Percentiles rank a stretch among this genome's conserved stretches.
These are phyloP conservation scores for Plagodis dolabraria DNA, from an alignment of 2,888 invertebrate species.

Conservation along the genomic window DNA sequence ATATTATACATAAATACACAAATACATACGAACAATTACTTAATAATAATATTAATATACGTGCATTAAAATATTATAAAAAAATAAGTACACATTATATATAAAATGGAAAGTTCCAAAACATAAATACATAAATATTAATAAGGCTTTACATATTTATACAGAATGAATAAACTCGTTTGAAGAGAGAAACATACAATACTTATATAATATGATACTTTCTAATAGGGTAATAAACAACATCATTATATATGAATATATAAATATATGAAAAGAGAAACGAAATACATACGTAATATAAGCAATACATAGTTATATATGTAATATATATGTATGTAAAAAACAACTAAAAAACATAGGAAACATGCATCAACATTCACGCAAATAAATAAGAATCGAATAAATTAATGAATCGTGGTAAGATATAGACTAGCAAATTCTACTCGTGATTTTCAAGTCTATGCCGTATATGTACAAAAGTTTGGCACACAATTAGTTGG, in stretches of 20 bases:
- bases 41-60: constrained; percentile 32
- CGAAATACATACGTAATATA: no score
- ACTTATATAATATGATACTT: constrained; percentile 34
- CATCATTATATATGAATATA: no score
- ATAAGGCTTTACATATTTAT: constrained; percentile 18
- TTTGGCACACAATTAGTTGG: constrained; percentile 57
- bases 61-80: constrained; percentile 32
- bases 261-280: no score
- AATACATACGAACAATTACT: constrained; percentile 28
- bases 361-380: constrained; percentile 46
- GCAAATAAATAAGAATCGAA: constrained; percentile 43
- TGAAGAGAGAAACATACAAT: constrained; percentile 28
- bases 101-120: constrained; percentile 8
- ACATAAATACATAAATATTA: constrained; percentile 18
- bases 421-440: constrained; percentile 19
- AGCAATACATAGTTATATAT: background rate
- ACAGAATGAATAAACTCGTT: constrained; percentile 18
- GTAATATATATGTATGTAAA: constrained; percentile 47
- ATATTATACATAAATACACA: constrained; percentile 35
- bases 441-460: constrained; percentile 8
- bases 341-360: constrained; percentile 38
- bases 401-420: constrained; percentile 35
- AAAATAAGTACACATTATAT: constrained; percentile 18
- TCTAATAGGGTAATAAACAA: background rate
- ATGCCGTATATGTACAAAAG: constrained; percentile 28